Evolutionary conservation across 2,113 vertebrate genomes (phyloP).

Genomic region (Craseonycteris thonglongyai): DNA sequence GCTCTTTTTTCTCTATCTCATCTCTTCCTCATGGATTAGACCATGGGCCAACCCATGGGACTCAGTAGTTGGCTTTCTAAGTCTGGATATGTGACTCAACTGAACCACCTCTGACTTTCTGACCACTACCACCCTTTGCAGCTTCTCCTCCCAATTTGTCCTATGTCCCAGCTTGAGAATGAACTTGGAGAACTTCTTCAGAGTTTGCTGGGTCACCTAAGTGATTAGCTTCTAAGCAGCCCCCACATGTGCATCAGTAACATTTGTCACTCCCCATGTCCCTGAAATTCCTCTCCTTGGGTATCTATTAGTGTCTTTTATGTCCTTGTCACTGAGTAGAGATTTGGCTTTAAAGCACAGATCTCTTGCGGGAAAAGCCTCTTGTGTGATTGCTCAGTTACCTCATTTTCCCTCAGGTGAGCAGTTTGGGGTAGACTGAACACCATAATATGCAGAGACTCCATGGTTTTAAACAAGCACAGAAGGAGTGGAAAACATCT

Average conservation of each 20-base stretch:
- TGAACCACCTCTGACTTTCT: background rate
- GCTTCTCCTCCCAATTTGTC: background rate
- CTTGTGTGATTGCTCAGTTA: background rate
- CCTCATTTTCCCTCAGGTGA: background rate
- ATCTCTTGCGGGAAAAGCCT: background rate
- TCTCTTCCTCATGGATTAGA: background rate
- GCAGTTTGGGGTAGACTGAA: background rate
- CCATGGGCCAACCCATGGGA: rapidly evolving
- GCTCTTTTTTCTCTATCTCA: background rate
- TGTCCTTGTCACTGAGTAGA: background rate
- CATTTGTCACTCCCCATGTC: background rate
- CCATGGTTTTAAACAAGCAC: background rate
- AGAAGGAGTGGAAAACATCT: background rate
- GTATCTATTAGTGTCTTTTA: background rate
- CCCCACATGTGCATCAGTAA: background rate
- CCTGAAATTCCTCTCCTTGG: background rate
- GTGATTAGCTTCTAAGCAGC: background rate
- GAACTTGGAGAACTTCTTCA: background rate
- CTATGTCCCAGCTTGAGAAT: background rate
- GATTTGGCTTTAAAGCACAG: background rate
- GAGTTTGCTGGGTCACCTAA: background rate
- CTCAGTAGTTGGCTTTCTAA: background rate
- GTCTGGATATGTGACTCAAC: background rate
- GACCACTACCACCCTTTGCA: background rate
- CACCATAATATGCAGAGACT: background rate